Conservation (phyloP, 2,888 invertebrate species). For the Limnephilus auricula region DNA sequence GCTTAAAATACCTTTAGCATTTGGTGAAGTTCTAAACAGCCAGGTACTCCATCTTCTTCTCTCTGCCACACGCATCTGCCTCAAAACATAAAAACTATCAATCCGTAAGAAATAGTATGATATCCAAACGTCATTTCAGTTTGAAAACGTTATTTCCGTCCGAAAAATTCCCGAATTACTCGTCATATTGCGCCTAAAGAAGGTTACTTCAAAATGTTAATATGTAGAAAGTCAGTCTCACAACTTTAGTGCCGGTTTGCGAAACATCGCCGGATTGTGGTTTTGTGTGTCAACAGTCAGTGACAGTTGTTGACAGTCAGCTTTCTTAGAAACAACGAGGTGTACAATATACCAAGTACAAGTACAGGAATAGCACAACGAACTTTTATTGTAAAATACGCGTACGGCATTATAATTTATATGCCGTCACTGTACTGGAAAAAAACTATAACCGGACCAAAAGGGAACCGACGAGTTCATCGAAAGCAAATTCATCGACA, state of each 20-base stretch:
- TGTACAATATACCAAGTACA: background rate
- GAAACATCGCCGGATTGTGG: background rate
- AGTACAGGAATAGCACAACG: background rate
- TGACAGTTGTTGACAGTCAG: slow-evolving; percentile 2
- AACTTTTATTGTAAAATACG: background rate
- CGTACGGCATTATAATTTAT: background rate
- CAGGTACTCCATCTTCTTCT: too few relatives aligned
- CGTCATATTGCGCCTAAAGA: too few relatives aligned
- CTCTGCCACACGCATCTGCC: too few relatives aligned
- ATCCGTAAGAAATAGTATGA: too few relatives aligned
- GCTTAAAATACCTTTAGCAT: too few relatives aligned
- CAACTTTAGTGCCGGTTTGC: background rate
- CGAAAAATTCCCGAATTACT: too few relatives aligned
- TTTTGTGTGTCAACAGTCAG: background rate
- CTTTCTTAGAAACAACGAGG: background rate
- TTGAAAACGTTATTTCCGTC: too few relatives aligned
- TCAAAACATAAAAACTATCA: too few relatives aligned
- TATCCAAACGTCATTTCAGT: too few relatives aligned
- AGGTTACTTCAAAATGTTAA: background rate
- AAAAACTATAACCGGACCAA: background rate
- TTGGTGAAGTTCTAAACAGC: too few relatives aligned
- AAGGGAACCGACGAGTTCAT: too few relatives aligned
- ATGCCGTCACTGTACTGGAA: background rate
- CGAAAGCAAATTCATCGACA: too few relatives aligned
- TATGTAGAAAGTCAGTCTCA: background rate